phyloP scores from a whole-genome alignment of 53 echinoderm and acorn worm species.

The Mesocentrotus franciscanus region DNA sequence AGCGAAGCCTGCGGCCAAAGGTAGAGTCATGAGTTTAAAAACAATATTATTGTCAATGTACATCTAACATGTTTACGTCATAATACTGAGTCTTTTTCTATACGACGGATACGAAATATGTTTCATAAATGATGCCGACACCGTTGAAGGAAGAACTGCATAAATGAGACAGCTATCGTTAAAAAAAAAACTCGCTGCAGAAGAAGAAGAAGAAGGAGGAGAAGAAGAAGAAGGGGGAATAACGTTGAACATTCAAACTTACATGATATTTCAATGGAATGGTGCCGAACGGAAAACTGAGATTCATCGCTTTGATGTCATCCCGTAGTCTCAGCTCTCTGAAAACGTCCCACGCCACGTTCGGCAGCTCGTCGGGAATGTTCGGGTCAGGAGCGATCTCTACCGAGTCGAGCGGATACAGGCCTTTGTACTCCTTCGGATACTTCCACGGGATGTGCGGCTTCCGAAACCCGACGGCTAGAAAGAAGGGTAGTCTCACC shows the following conservation, averaged over 20 bases:
- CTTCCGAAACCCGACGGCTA: constrained; percentile 89
- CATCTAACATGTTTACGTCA: too few species aligned
- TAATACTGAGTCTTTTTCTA: too few species aligned
- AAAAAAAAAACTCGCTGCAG: too few species aligned
- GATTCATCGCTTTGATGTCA: constrained; percentile 75
- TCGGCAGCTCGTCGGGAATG: constrained; percentile 72
- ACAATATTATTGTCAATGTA: neutral
- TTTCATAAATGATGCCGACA: too few species aligned
- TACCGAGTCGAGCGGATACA: constrained; percentile 82
- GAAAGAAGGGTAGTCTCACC: constrained; percentile 78
- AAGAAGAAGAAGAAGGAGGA: too few species aligned
- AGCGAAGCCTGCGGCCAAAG: constrained; percentile 66
- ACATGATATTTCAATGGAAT: constrained; percentile 84
- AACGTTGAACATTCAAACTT: constrained; percentile 19
- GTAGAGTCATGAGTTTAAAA: neutral
- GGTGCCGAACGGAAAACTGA: constrained; percentile 86
- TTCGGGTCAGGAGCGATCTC: constrained; percentile 76
- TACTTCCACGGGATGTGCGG: constrained; percentile 92
- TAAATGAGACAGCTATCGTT: too few species aligned
- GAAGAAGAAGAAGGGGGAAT: too few species aligned
- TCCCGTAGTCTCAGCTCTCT: constrained; percentile 68
- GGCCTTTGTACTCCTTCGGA: constrained; percentile 74
- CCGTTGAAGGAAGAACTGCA: too few species aligned
- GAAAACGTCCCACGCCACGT: constrained; percentile 80
- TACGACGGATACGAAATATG: too few species aligned